Evolutionary conservation across 2,113 vertebrate genomes (phyloP).

Genomic region (Stercorarius parasiticus): DNA sequence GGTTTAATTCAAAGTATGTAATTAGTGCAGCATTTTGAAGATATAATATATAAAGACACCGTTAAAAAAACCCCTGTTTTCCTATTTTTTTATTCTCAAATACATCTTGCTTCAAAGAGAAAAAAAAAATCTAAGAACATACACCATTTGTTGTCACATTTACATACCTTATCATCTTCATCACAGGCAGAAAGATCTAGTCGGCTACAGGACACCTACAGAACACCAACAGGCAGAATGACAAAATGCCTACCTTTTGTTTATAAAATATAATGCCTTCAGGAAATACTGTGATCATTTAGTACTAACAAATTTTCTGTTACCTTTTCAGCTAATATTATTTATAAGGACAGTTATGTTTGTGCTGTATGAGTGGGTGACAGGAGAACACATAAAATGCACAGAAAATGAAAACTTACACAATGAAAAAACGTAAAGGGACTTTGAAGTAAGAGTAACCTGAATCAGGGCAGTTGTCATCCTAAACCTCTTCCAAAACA

Average conservation of each 20-base stretch:
- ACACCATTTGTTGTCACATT: accelerated
- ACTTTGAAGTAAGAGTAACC: background rate
- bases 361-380: background rate
- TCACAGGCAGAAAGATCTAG: slow-evolving; percentile 86
- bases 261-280: background rate
- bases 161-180: slow-evolving; percentile 84
- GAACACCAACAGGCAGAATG: slow-evolving; percentile 6
- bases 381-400: background rate
- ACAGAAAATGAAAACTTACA: background rate
- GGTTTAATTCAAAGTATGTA: background rate
- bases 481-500: background rate
- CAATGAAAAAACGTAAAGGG: background rate
- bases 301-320: background rate
- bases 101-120: background rate
- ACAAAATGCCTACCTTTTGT: background rate
- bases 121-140: background rate
- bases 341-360: background rate
- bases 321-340: background rate
- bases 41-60: background rate
- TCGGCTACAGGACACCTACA: slow-evolving; percentile 87
- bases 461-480: background rate
- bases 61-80: background rate
- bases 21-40: background rate
- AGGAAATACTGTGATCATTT: background rate
- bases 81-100: background rate